These are phyloP conservation scores for Drosophila mercatorum DNA, from an alignment of 2,888 invertebrate genomes.

Conservation along the genomic window DNA sequence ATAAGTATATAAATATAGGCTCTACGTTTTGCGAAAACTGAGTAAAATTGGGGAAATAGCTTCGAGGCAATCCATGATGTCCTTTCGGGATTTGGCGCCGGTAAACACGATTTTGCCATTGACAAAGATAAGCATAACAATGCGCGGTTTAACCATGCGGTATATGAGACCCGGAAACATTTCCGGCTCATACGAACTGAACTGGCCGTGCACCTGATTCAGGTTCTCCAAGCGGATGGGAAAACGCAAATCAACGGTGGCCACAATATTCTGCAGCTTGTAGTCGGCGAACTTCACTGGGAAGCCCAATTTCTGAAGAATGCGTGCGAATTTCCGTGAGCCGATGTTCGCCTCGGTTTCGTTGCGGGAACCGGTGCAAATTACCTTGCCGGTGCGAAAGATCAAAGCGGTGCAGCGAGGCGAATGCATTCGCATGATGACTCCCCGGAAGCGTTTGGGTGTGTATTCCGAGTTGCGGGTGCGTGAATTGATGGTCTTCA, in stretches of 20 bases:
- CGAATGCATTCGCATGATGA: slow-evolving; percentile 92
- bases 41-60: slow-evolving; percentile 97
- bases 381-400: slow-evolving; percentile 91
- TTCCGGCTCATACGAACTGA: slow-evolving; percentile 97
- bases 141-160: slow-evolving; percentile 97
- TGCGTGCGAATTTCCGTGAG: slow-evolving; percentile 92
- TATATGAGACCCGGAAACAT: slow-evolving; percentile 99
- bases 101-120: slow-evolving; percentile 99
- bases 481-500: slow-evolving; percentile 90
- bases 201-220: slow-evolving; percentile 91
- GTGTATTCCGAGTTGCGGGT: slow-evolving; percentile 94
- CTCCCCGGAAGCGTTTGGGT: slow-evolving; percentile 92
- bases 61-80: slow-evolving; percentile 96
- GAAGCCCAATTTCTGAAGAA: slow-evolving; percentile 92
- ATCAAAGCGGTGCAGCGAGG: slow-evolving; percentile 91
- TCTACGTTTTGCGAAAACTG: slow-evolving; percentile 93
- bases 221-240: slow-evolving; percentile 90
- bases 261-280: slow-evolving; percentile 91
- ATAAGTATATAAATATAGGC: background rate
- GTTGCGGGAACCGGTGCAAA: slow-evolving; percentile 92
- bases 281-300: slow-evolving; percentile 91
- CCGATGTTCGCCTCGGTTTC: slow-evolving; percentile 91
- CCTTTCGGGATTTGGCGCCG: slow-evolving; percentile 94
- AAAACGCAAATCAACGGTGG: slow-evolving; percentile 90
- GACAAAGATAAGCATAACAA: slow-evolving; percentile 98